Conservation (phyloP, 2,797 vertebrate species). For the Typhlichthys subterraneus region DNA sequence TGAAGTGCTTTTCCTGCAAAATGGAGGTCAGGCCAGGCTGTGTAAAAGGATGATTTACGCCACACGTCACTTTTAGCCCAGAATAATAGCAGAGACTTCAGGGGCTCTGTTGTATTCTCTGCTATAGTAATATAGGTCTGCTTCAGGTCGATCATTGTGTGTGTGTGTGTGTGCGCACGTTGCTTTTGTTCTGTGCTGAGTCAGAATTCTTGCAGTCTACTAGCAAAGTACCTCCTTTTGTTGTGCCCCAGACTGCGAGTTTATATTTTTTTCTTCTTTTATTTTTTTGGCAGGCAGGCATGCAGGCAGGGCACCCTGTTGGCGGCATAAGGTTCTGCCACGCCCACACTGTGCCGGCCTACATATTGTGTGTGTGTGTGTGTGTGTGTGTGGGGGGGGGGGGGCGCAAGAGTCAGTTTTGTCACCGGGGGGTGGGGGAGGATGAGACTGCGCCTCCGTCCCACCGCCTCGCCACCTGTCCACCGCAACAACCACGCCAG, state of each 20-base stretch:
- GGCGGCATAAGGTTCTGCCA: slow-evolving; percentile 64
- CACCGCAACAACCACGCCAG: slow-evolving; percentile 32
- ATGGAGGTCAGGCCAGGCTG: slow-evolving; percentile 65
- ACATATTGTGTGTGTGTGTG: slow-evolving; percentile 38
- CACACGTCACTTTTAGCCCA: slow-evolving; percentile 65
- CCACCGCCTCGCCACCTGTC: slow-evolving; percentile 77
- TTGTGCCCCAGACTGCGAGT: slow-evolving; percentile 28
- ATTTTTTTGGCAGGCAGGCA: slow-evolving; percentile 43
- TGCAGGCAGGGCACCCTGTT: slow-evolving; percentile 60
- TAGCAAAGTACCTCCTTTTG: slow-evolving; percentile 54
- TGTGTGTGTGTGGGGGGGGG: too few relatives aligned
- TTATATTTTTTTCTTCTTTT: neutral
- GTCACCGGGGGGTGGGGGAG: slow-evolving; percentile 46
- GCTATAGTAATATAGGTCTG: slow-evolving; percentile 46
- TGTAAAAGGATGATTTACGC: slow-evolving; percentile 69
- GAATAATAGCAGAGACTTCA: slow-evolving; percentile 64
- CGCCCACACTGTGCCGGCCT: slow-evolving; percentile 61
- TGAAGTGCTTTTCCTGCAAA: slow-evolving; percentile 69
- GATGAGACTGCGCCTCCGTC: slow-evolving; percentile 62
- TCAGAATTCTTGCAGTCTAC: slow-evolving; percentile 66
- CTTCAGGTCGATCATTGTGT: slow-evolving; percentile 7
- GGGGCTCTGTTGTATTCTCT: slow-evolving; percentile 57
- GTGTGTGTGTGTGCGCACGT: slow-evolving; percentile 2
- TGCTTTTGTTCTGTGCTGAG: slow-evolving; percentile 61
- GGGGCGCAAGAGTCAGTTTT: slow-evolving; percentile 12